Conservation (phyloP, 2,888 invertebrate genomes). For the Lamellibrachia satsuma region DNA sequence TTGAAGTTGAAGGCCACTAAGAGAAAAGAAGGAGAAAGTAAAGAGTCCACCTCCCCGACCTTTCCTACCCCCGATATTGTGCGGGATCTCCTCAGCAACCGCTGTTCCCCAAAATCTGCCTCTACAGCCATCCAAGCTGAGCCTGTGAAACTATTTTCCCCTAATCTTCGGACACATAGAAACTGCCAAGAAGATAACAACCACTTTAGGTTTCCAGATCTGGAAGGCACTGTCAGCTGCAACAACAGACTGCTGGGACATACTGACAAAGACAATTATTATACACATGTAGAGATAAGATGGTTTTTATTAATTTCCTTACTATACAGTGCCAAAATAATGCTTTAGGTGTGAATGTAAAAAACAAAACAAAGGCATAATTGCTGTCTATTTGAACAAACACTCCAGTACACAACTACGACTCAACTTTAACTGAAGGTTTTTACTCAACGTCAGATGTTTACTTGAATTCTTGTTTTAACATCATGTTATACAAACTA, state of each 20-base stretch:
- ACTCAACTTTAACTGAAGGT: neutral
- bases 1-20: too few relatives aligned
- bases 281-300: neutral
- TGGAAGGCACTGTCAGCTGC: neutral
- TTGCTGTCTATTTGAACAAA: neutral
- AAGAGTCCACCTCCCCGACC: too few relatives aligned
- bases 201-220: too few relatives aligned
- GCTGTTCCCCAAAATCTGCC: too few relatives aligned
- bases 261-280: neutral
- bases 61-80: too few relatives aligned
- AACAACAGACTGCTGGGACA: neutral
- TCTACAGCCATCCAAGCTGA: too few relatives aligned
- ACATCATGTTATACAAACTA: neutral
- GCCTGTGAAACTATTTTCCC: too few relatives aligned
- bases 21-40: too few relatives aligned
- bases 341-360: neutral
- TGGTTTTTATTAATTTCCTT: slow-evolving; percentile 8
- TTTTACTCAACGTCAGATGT: neutral
- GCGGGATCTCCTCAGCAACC: too few relatives aligned
- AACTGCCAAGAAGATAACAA: too few relatives aligned
- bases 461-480: neutral
- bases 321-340: slow-evolving; percentile 9
- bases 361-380: neutral
- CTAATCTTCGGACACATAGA: too few relatives aligned
- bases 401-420: neutral